A percentile compares a stretch with the other conserved stretches of the same genome.
Conservation (phyloP, 2,888 invertebrate genomes). For the Agrotis segetum region DNA sequence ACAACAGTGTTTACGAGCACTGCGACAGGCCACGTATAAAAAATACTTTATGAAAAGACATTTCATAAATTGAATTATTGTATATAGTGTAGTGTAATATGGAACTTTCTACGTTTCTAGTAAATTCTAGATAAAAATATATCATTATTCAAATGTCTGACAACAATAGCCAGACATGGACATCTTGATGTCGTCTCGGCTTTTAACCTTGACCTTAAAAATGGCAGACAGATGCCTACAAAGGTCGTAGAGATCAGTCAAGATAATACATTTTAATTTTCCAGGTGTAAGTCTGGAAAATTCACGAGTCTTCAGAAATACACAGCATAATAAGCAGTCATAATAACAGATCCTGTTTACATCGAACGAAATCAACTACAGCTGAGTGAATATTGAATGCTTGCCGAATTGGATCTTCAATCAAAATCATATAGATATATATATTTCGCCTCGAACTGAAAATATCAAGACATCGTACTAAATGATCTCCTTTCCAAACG, state of each 20-base stretch:
- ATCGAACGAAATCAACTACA: neutral
- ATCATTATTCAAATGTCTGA: neutral
- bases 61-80: constrained; percentile 1
- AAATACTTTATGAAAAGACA: neutral
- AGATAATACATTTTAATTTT: neutral
- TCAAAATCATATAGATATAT: neutral
- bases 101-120: constrained; percentile 1
- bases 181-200: neutral
- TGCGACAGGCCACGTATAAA: neutral
- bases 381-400: neutral
- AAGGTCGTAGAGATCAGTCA: neutral
- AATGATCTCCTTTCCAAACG: too few relatives aligned
- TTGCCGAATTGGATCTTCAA: neutral
- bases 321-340: neutral
- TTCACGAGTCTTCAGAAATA: neutral
- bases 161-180: constrained; percentile 12
- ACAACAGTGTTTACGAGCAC: neutral
- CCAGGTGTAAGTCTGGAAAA: constrained; percentile 6
- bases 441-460: neutral
- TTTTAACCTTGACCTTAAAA: constrained; percentile 5
- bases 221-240: neutral
- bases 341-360: neutral
- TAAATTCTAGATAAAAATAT: neutral
- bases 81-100: neutral
- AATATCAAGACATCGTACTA: neutral